Base-by-base conservation (phyloP, 2,888 invertebrate genomes). In the Globia sparganii region DNA sequence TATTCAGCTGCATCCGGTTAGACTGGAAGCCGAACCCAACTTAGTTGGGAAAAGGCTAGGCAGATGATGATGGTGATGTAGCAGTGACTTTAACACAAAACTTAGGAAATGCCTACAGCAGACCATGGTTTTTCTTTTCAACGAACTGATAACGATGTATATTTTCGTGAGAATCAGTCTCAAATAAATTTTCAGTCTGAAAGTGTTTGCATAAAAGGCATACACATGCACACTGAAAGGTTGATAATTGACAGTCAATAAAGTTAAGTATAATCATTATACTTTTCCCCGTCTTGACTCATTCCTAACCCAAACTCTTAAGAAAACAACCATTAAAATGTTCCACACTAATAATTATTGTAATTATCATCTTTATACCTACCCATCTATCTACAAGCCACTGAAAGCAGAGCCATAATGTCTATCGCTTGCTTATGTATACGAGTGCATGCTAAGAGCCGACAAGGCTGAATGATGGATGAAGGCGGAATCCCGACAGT, bases 381-480 rank as follows among this genome's bases (percentile, higher is more conserved):
- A 72, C 15, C 28, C 15, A 62, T 53, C 18, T 28, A 53, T 53
- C 18, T 62, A 56, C 15, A 49, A 59, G 3, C 64, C 18, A 31
- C 59, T 53, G 67, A 73, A 80, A 76, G 84, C 61, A 81, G 49
- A 75, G 46, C 56, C 40, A 31, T 72, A 56, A 77, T 66, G 62
- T 72, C 67, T 77, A 78, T 67, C 67, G 40, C 59, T 66, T 80
- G 79, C 71, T 79, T 76, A 75, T 75, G 75, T 77, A 71, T 74
- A 75, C 70, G 61, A 83, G 76, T 77, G 87, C 84, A 87, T 83
- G 79, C 80, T 87, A 81, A 86, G 80, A 90, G 88, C 81, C 87
- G 87, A 77, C 78, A 78, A 64, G 75, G 0, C 88, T 90, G 93
- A 94, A 93, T 94, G 93, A 94, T 94, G 92, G 93, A 94, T 93